These are phyloP conservation scores for Hermatobates lingyangjiaoensis DNA, from an alignment of 1,140 invertebrate species.

Conservation along the genomic window DNA sequence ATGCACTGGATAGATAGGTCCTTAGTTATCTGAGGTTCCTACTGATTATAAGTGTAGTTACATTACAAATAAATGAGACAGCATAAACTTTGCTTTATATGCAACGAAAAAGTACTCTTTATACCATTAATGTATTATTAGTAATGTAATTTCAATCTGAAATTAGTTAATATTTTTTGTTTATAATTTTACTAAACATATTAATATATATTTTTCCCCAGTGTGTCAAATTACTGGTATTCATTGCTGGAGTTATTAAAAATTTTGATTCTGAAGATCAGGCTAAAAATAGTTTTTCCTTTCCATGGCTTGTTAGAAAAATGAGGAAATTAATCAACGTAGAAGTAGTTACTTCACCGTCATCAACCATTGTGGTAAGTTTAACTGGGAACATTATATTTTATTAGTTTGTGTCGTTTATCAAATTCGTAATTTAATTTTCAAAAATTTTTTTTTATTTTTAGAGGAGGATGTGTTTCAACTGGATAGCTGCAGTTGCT, in stretches of 20 bases:
- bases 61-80: too few relatives aligned
- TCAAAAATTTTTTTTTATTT: conserved; percentile 5
- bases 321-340: conserved; percentile 45
- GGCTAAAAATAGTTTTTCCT: conserved; percentile 23
- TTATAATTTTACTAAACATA: too few relatives aligned
- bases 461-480: conserved; percentile 44
- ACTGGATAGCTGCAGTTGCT: conserved; percentile 46
- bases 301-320: conserved; percentile 47
- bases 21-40: too few relatives aligned
- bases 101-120: too few relatives aligned
- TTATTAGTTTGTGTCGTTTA: too few relatives aligned
- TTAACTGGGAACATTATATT: too few relatives aligned
- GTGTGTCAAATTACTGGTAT: conserved; percentile 48
- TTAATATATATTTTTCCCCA: conserved; percentile 16
- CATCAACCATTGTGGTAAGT: conserved; percentile 34
- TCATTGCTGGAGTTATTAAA: conserved; percentile 32
- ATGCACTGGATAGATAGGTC: too few relatives aligned
- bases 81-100: too few relatives aligned
- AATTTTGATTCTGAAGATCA: conserved; percentile 22
- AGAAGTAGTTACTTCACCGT: conserved; percentile 39
- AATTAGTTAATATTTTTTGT: too few relatives aligned
- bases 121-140: too few relatives aligned
- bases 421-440: not conserved
- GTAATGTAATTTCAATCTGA: too few relatives aligned
- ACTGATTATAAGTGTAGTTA: too few relatives aligned